Percentiles rank a stretch among this genome's conserved stretches.
phyloP scores from a whole-genome alignment of 35 echinoderm and acorn worm genomes.

The Patiria miniata region DNA sequence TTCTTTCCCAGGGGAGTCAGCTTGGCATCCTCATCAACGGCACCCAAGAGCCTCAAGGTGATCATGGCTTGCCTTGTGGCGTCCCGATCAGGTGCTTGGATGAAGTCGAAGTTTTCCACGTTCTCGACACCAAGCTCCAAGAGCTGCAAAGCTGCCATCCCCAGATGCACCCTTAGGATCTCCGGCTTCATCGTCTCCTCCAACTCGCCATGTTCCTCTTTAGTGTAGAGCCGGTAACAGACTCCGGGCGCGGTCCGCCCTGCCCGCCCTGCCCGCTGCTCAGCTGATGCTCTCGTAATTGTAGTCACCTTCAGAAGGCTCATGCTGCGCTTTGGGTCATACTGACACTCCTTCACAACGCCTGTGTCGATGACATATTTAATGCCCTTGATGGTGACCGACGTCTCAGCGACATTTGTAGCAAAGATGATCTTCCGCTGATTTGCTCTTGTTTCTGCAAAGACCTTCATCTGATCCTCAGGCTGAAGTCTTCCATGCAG shows the following conservation, averaged over 20 bases:
- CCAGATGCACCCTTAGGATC: conserved; percentile 54
- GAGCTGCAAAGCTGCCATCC: conserved; percentile 50
- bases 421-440: conserved; percentile 60
- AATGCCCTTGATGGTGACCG: conserved; percentile 51
- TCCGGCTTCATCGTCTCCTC: conserved; percentile 45
- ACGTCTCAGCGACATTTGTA: conserved; percentile 53
- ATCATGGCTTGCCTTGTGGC: conserved; percentile 45
- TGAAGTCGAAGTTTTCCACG: conserved; percentile 45
- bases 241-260: conserved; percentile 31
- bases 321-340: conserved; percentile 51
- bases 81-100: conserved; percentile 36
- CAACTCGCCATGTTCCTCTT: conserved; percentile 36
- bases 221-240: conserved; percentile 42
- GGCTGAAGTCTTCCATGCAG: conserved; percentile 55
- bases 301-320: conserved; percentile 47
- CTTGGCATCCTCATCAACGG: not conserved
- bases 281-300: conserved; percentile 43
- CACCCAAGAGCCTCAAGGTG: conserved; percentile 30
- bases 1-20: conserved; percentile 26
- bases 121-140: conserved; percentile 42
- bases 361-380: conserved; percentile 54
- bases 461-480: conserved; percentile 49
- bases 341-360: conserved; percentile 51
- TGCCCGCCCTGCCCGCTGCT: conserved; percentile 46
- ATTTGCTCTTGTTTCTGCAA: not conserved